Evolutionary conservation across 2,797 vertebrate genomes (phyloP), one percentile per base, ranked within the genome.

Genomic region (Argya squamiceps): DNA sequence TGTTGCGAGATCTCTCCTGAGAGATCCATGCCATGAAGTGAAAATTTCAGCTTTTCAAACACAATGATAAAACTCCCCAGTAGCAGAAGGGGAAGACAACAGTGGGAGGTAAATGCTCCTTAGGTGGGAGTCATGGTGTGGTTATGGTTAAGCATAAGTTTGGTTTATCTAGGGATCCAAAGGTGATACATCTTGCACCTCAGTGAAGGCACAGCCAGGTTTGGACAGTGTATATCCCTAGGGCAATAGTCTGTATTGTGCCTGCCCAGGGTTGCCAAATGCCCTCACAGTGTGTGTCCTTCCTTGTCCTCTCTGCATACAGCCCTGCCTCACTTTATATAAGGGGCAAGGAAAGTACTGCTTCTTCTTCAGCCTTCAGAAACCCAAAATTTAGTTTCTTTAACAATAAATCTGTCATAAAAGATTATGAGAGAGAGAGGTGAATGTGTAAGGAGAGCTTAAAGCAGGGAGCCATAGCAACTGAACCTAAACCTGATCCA

Each of bases 391-490:
- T 71, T 78, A 58, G 49, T 92, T 92, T 84, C 62, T 87, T 88
- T 63, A 91, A 82, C 74, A 84, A 75, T 92, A 95, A 94, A 76
- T 78, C 49, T 68, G 46, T 78, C 67, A 50, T 81, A 84, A 94
- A 94, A 76, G 29, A 24, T 84, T 91, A 79, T 65, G n/a, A 16
- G 39, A 79, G 59, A 86, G 58, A 84, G 59, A 93, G 39, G 91
- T 89, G 67, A 89, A 71, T 81, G 46, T 75, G 52, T 52, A 96
- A 94, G 29, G 50, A 91, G 69, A 92, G 39, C 34, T 84, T 87
- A 93, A 96, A 92, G 50, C 77, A 91, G 80, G 91, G 74, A 96
- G 84, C 74, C 81, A 81, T 96, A 93, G 93, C 93, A 95, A 95
- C 92, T 94, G 80, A 89, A 94, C 62, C 37, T 85, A 85, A 83